Percentiles rank a stretch among this genome's conserved stretches.
Conservation (phyloP, 2,113 vertebrate genomes). For the Hyaena hyaena region DNA sequence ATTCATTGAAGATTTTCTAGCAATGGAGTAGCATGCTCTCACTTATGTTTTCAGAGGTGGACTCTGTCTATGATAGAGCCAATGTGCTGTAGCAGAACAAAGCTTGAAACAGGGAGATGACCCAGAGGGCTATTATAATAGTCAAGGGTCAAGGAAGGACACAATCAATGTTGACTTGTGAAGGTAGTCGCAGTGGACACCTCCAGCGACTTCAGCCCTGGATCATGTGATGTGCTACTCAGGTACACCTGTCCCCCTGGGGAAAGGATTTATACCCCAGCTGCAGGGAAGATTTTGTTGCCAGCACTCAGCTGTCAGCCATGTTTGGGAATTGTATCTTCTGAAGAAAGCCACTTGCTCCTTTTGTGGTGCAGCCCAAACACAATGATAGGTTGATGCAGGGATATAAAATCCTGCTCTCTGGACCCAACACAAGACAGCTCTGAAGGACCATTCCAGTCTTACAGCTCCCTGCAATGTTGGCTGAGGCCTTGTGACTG, state of each 20-base stretch:
- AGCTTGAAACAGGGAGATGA: neutral
- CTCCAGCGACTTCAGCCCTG: neutral
- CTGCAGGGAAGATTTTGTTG: neutral
- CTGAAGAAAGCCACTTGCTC: neutral
- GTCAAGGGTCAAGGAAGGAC: neutral
- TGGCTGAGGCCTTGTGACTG: neutral
- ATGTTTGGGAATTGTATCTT: neutral
- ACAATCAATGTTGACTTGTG: neutral
- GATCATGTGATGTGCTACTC: neutral
- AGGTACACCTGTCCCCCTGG: accelerated
- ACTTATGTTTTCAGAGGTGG: neutral
- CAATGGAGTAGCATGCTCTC: neutral
- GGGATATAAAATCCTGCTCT: neutral
- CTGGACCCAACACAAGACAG: neutral
- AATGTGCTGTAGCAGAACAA: neutral
- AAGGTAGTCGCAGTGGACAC: neutral
- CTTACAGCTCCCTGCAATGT: neutral
- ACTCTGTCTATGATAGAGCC: neutral
- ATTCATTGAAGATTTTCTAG: neutral
- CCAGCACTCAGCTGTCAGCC: neutral
- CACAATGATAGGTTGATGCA: neutral
- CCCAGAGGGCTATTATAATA: too few relatives aligned
- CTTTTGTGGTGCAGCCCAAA: neutral
- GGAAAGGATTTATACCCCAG: neutral
- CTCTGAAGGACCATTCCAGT: neutral